Base-by-base conservation (phyloP, 30 jellyfish, hydroid and myxozoan genomes). In the Haliclystus octoradiatus region DNA sequence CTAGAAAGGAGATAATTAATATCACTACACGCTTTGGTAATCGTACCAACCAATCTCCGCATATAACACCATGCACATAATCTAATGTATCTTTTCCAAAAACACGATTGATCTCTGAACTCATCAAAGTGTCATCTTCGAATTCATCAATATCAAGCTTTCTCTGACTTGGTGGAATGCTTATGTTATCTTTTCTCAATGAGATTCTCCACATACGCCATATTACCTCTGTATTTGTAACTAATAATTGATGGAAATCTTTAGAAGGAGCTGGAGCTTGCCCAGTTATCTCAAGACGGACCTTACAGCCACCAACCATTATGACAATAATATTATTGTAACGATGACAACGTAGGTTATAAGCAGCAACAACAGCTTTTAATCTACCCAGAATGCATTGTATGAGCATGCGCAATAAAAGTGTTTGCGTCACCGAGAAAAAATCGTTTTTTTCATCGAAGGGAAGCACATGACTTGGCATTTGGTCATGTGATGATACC, bases 211-310 rank as follows among this genome's bases (percentile, higher is more conserved):
- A 84, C 66, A 92, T 77, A 35, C 95, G 63, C 92, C 92, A 84
- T 50, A 84, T 33, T 26, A 84, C 95, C 33, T 68, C 80, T 19
- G 23, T 63, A 14, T 84, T 92, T 23, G 95, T 84, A 33, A 84
- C 95, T 49, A 84, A 22, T 27, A 84, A 84, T 66, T 84, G 95
- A 73, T 78, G 93, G 50, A 84, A 84, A 73, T 84, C 95, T 61
- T 84, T 84, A 19, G 89, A 84, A 0, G 95, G 95, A 24, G 95
- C 34, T 1, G 95, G 95, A 4, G 95, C 95, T 68, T 84, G 95
- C 52, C 84, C 95, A 31, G 93, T 75, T 60, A 69, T 84, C 52
- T 84, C 95, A 73, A 71, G 78, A n/a, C 76, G 26, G 34, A 84
- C 40, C 26, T 66, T 70, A 5, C 89, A 88, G 66, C 71, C 47